A percentile compares a stretch with the other conserved stretches of the same genome.
phyloP scores from a whole-genome alignment of 2,113 vertebrate genomes.

The Chaetodon trifascialis region DNA sequence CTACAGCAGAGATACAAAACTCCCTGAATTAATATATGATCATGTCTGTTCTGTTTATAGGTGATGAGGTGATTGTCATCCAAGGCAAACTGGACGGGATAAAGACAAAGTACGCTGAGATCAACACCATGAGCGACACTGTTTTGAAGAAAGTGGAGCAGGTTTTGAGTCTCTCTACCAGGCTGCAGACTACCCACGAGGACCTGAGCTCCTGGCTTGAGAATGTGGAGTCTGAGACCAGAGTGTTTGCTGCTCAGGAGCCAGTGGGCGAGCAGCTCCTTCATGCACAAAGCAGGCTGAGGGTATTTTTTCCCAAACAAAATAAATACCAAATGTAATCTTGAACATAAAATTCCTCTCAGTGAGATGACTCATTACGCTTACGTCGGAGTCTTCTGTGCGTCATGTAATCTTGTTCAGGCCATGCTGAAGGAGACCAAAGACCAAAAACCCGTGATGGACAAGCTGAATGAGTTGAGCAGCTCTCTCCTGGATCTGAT shows the following conservation, averaged over 20 bases:
- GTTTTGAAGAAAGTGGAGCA: slow-evolving; percentile 90
- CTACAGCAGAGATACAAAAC: background rate
- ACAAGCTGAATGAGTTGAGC: slow-evolving; percentile 93
- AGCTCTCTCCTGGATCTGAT: slow-evolving; percentile 93
- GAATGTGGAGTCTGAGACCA: slow-evolving; percentile 87
- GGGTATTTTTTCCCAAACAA: slow-evolving; percentile 77
- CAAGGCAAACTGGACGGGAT: slow-evolving; percentile 97
- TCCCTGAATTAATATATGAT: background rate
- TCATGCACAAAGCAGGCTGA: slow-evolving; percentile 89
- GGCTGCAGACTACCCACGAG: slow-evolving; percentile 86
- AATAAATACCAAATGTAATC: background rate
- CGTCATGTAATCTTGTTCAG: slow-evolving; percentile 73
- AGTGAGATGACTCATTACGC: background rate
- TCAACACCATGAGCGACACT: slow-evolving; percentile 87
- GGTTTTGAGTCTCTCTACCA: slow-evolving; percentile 88
- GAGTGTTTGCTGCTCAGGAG: slow-evolving; percentile 83
- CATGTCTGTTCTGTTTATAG: slow-evolving; percentile 73
- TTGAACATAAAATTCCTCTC: background rate
- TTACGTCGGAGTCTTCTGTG: background rate
- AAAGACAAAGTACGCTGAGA: slow-evolving; percentile 94
- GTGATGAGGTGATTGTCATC: slow-evolving; percentile 96
- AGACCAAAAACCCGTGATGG: slow-evolving; percentile 87
- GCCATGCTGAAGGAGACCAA: slow-evolving; percentile 90
- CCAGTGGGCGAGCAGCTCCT: slow-evolving; percentile 86
- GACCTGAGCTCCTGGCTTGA: slow-evolving; percentile 91